These are phyloP conservation scores for Melipona bicolor DNA, from an alignment of 2,888 invertebrate genomes.

Conservation along the genomic window DNA sequence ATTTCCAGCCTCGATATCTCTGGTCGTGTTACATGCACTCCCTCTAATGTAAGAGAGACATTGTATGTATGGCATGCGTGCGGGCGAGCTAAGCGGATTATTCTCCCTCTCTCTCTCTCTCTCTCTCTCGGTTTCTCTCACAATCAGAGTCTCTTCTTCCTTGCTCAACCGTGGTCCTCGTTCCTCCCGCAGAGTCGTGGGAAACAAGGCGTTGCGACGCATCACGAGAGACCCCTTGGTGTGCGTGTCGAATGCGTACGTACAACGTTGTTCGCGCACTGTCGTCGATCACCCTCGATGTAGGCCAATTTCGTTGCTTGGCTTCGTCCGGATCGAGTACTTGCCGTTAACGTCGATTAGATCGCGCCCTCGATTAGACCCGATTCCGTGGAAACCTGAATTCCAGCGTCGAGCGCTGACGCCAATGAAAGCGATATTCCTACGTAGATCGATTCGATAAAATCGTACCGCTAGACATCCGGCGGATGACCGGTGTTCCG, in stretches of 20 bases:
- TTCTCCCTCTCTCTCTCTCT: conserved; percentile 43
- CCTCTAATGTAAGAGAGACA: conserved; percentile 66
- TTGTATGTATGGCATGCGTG: conserved; percentile 66
- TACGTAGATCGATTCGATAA: background rate
- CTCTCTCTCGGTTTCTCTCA: conserved; percentile 14
- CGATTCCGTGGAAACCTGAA: conserved; percentile 23
- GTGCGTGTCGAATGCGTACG: conserved; percentile 21
- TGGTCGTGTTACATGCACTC: conserved; percentile 30
- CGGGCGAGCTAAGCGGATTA: conserved; percentile 73
- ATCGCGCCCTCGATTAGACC: conserved; percentile 24
- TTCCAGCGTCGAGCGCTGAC: background rate
- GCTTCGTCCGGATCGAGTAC: background rate
- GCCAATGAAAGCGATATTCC: background rate
- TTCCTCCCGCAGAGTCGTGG: conserved; percentile 57
- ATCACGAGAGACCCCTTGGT: conserved; percentile 33
- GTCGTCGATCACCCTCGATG: conserved; percentile 33
- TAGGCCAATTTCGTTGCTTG: conserved; percentile 29
- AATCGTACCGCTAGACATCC: background rate
- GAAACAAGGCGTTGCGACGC: conserved; percentile 58
- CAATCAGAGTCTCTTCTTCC: conserved; percentile 25
- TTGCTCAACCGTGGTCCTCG: conserved; percentile 13
- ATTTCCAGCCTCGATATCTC: conserved; percentile 30
- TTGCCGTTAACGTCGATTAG: conserved; percentile 41
- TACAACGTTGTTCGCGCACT: conserved; percentile 40
- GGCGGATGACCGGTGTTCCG: background rate